Conservation (phyloP, 2,797 vertebrate species). For the Alcedo quadribrachys region DNA sequence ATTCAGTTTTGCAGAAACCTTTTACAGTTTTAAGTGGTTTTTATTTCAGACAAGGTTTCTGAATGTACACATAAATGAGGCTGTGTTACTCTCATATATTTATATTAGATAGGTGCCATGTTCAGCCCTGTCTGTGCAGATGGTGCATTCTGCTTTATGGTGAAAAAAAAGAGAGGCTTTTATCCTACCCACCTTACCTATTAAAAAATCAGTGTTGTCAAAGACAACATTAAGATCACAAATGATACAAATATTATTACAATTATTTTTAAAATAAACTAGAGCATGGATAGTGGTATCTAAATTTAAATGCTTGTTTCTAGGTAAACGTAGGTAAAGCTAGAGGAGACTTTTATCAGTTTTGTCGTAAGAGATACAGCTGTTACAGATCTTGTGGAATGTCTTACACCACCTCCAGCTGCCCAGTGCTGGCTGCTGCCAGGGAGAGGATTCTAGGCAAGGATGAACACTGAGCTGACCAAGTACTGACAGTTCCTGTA, state of each 20-base stretch:
- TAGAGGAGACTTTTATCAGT: background rate
- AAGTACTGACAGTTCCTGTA: background rate
- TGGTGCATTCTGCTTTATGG: background rate
- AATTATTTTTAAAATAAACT: background rate
- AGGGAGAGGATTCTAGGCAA: background rate
- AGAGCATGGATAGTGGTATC: background rate
- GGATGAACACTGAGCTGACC: background rate
- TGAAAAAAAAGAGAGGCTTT: background rate
- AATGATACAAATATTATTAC: background rate
- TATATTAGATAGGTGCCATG: background rate
- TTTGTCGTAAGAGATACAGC: background rate
- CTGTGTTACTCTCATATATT: background rate
- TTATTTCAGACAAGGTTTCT: background rate
- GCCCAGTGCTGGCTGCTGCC: background rate
- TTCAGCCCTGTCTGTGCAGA: background rate
- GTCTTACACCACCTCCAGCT: background rate
- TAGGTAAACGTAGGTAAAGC: background rate
- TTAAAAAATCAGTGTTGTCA: background rate
- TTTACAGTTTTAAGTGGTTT: background rate
- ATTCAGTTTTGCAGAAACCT: background rate
- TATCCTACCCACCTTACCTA: background rate
- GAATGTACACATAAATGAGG: background rate
- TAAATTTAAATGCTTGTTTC: conserved; percentile 2
- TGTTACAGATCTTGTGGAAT: background rate
- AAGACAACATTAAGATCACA: background rate